Percentiles rank a stretch among this genome's conserved stretches.
Conservation (phyloP, 2,888 invertebrate species). For the Napeogenes inachia region DNA sequence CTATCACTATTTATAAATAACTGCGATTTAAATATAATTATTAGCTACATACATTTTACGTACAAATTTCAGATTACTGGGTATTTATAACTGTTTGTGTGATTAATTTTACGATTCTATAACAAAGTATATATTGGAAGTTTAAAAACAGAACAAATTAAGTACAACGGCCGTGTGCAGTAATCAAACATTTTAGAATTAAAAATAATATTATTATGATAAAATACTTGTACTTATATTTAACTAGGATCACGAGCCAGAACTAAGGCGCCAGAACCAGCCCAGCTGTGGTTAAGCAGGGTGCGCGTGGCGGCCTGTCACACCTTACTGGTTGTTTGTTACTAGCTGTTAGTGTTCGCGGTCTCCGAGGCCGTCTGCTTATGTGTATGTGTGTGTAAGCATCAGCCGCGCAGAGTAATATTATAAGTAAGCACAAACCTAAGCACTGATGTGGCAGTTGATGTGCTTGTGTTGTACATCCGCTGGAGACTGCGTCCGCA, state of each 20-base stretch:
- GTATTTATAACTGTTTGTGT: neutral
- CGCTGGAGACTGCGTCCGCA: slow-evolving; percentile 41
- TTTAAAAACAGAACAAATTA: slow-evolving; percentile 4
- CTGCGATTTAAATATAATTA: slow-evolving; percentile 27
- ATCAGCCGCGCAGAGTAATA: slow-evolving; percentile 54
- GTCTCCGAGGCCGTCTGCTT: slow-evolving; percentile 52
- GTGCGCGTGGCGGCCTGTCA: slow-evolving; percentile 55
- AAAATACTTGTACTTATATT: slow-evolving; percentile 71
- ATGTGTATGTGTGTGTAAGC: slow-evolving; percentile 35
- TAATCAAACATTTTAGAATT: slow-evolving; percentile 7
- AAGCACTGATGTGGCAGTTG: slow-evolving; percentile 61
- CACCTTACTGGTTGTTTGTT: slow-evolving; percentile 20
- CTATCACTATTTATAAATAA: slow-evolving; percentile 25
- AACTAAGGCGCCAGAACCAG: slow-evolving; percentile 44
- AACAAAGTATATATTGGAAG: neutral
- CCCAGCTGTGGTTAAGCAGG: slow-evolving; percentile 46
- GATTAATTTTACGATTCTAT: neutral
- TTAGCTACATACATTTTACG: slow-evolving; percentile 18
- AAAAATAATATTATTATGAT: slow-evolving; percentile 30
- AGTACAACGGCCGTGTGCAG: slow-evolving; percentile 2
- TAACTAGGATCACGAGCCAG: slow-evolving; percentile 70
- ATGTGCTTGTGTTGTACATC: slow-evolving; percentile 59
- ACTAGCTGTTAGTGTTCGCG: slow-evolving; percentile 64
- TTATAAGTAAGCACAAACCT: slow-evolving; percentile 74
- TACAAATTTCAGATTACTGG: slow-evolving; percentile 13